Evolutionary conservation across 2,888 invertebrate species (phyloP), one percentile per base, ranked within the genome.

Genomic region (Acanthosepion esculentum): DNA sequence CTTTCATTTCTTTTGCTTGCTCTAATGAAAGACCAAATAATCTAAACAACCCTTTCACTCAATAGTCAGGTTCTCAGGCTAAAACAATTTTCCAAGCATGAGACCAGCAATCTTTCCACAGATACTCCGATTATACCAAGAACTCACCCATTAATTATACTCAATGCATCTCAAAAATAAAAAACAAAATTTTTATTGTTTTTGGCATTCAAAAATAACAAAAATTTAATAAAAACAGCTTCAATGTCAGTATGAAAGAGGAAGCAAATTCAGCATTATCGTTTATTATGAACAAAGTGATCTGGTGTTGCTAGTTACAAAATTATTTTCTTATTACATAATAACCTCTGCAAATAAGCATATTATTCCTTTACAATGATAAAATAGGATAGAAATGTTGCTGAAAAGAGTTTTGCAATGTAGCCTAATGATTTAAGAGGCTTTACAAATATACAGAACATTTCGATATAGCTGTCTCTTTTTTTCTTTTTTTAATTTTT

Each of bases 21-120:
- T 59, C 78, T 78, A 78, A 78, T 78, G 78, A 78, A 78, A 78
- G 78, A 78, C 12, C n/a, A 78, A 78, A 78, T 78, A n/a, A 78
- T n/a, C 15, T 78, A 78, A 78, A 78, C n/a, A 78, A 78, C 78
- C n/a, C 78, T 78, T 78, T 78, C 78, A 78, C n/a, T 78, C 15
- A 78, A 78, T 8, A n/a, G 15, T 1, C 6, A n/a, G n/a, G n/a
- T 33, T 78, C 78, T 15, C 18, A n/a, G n/a, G 12, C 78, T 78
- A 78, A 78, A 78, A 78, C n/a, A 78, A 78, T 78, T 78, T 29
- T 78, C n/a, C n/a, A n/a, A 78, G n/a, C 78, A 78, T 78, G 12
- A 78, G 12, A 78, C 78, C n/a, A 15, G n/a, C 15, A 78, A 78
- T 78, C 78, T 78, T 15, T n/a, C n/a, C n/a, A 20, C 55, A 78